Evolutionary conservation across 2,888 invertebrate genomes (phyloP).

Genomic region (Anodontia alba): DNA sequence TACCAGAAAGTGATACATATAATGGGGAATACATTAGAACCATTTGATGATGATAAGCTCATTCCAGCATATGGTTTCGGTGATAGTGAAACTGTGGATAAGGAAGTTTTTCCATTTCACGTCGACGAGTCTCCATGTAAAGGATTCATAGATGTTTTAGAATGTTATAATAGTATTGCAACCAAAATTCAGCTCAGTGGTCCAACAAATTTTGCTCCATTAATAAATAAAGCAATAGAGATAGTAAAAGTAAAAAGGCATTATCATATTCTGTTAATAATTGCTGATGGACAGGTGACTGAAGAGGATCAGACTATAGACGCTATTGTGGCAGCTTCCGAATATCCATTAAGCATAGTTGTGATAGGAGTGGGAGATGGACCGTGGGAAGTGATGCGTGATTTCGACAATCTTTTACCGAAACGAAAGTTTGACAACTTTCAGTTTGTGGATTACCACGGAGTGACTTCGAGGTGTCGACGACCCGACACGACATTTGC

Average conservation of each 20-base stretch:
- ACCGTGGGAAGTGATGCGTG: constrained; percentile 86
- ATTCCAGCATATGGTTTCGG: constrained; percentile 84
- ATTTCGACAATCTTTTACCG: constrained; percentile 86
- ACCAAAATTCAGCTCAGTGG: constrained; percentile 85
- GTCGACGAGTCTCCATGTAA: constrained; percentile 71
- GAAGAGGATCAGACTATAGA: constrained; percentile 85
- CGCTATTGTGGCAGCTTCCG: constrained; percentile 86
- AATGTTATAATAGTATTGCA: constrained; percentile 85
- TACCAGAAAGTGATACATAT: constrained; percentile 85
- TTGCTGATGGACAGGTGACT: constrained; percentile 86
- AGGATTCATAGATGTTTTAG: constrained; percentile 81
- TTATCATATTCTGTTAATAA: constrained; percentile 85
- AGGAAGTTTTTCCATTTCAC: constrained; percentile 79
- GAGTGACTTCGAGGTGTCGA: constrained; percentile 78
- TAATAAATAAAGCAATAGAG: constrained; percentile 86
- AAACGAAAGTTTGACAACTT: constrained; percentile 86
- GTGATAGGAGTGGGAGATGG: constrained; percentile 87
- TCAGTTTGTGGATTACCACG: constrained; percentile 86
- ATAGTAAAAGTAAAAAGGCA: constrained; percentile 81
- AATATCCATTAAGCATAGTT: constrained; percentile 86
- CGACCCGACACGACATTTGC: constrained; percentile 85
- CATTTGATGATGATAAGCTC: constrained; percentile 80
- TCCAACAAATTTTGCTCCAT: constrained; percentile 86
- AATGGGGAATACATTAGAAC: constrained; percentile 81
- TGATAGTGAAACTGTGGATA: constrained; percentile 79